Conservation (phyloP, 1,140 invertebrate genomes). For the Brachionus asplanchnoidis region DNA sequence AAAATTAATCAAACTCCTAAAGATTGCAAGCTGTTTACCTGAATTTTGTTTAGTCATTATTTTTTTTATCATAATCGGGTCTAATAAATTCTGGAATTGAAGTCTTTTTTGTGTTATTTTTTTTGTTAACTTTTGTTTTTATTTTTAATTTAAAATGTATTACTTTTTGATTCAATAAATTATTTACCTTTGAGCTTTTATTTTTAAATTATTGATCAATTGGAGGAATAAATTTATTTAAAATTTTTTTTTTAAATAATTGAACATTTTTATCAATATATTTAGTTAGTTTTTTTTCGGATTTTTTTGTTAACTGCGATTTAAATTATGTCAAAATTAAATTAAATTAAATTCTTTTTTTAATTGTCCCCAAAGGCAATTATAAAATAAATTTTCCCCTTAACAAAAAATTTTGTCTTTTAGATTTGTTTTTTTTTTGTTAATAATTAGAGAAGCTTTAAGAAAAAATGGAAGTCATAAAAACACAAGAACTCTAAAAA, state of each 20-base stretch:
- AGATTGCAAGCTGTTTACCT: constrained; percentile 21
- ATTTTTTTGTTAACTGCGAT: too few species aligned
- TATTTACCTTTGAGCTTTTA: neutral
- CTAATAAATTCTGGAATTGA: neutral
- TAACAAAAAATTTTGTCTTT: neutral
- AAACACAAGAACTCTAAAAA: neutral
- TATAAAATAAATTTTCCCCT: too few species aligned
- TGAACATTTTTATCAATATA: too few species aligned
- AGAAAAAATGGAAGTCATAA: neutral
- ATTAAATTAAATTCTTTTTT: too few species aligned
- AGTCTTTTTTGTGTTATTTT: neutral
- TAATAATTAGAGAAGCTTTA: neutral
- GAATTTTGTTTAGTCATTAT: constrained; percentile 30
- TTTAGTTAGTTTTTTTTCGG: too few species aligned
- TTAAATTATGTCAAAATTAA: too few species aligned
- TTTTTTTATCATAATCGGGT: neutral
- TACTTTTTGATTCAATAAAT: neutral
- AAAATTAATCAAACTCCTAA: constrained; percentile 6
- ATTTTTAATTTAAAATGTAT: neutral
- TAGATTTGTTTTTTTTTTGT: neutral
- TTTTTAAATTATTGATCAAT: neutral
- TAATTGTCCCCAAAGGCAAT: too few species aligned
- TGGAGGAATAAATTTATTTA: too few species aligned
- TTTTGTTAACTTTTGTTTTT: neutral
- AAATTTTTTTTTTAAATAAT: too few species aligned